Evolutionary conservation across 1,140 invertebrate genomes (phyloP).

Genomic region (Babylonia areolata): DNA sequence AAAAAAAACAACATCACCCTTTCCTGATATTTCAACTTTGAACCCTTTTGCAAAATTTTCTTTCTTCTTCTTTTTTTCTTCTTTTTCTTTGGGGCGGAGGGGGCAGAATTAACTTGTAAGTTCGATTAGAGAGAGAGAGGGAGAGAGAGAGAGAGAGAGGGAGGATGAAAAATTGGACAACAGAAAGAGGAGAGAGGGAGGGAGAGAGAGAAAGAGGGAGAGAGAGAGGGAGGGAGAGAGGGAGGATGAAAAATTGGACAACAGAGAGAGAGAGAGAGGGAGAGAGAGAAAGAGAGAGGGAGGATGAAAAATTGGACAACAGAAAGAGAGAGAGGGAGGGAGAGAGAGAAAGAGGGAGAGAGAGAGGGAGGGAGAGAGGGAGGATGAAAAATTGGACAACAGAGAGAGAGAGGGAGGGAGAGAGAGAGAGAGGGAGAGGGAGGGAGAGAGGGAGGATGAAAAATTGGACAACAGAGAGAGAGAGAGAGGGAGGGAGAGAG

Average conservation of each 20-base stretch:
- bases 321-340: not conserved
- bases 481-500: constrained; percentile 11
- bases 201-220: not conserved
- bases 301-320: not conserved
- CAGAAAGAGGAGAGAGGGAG: not conserved
- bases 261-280: not conserved
- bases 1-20: too few species aligned
- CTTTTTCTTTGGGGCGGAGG: too few species aligned
- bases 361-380: not conserved
- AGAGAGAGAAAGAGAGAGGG: constrained; percentile 17
- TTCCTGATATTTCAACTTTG: too few species aligned
- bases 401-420: constrained; percentile 5
- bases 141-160: not conserved
- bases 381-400: too few species aligned
- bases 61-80: too few species aligned
- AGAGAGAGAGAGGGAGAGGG: not conserved
- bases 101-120: too few species aligned
- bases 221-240: not conserved
- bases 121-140: too few species aligned
- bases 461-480: not conserved
- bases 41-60: too few species aligned
- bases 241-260: not conserved
- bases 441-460: not conserved
- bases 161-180: not conserved
- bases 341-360: not conserved